Evolutionary conservation across 2,797 vertebrate species (phyloP), one percentile per base, ranked within the genome.

Genomic region (Parauchenoglanis punctatus): DNA sequence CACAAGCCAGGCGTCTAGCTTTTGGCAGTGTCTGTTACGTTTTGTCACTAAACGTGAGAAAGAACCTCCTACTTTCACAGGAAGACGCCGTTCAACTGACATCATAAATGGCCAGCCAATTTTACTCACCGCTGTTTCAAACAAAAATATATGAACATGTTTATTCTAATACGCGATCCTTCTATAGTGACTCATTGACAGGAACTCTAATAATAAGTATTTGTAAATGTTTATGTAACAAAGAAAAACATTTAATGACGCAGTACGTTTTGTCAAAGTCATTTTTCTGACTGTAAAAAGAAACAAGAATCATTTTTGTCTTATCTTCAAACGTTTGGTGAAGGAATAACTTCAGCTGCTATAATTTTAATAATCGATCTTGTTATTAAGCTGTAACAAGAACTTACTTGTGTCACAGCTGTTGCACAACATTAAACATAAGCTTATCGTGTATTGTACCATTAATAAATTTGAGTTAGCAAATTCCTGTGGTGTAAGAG

Each of bases 21-120:
- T 78, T 56, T 56, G n/a, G 1, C 7, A 17, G 35, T 8, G 35
- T 81, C 56, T 44, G 58, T 63, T 81, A 81, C 8, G 63, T 44
- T 25, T 40, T 81, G 23, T 46, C 35, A 61, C 78, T 46, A n/a
- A 81, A 15, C 58, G 23, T 46, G 78, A 20, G 58, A 63, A 63
- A 44, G 58, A 61, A n/a, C 20, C 58, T 44, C 35, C 58, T 61
- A n/a, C 58, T 81, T 81, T 63, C 58, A 81, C 58, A 81, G 35
- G 78, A 63, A 81, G 78, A 81, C 1, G 58, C 78, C 35, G 78
- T 63, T 81, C 35, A 81, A 81, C 78, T 44, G 78, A 63, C 35
- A 46, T 35, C 35, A 58, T 52, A 35, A 78, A 35, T 35, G 3
- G 3, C 58, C 23, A 81, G 17, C 11, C 78, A 61, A 61, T 81